Evolutionary conservation across 2,113 vertebrate species (phyloP), one percentile per base, ranked within the genome.

Genomic region (Sinocyclocheilus rhinocerous): DNA sequence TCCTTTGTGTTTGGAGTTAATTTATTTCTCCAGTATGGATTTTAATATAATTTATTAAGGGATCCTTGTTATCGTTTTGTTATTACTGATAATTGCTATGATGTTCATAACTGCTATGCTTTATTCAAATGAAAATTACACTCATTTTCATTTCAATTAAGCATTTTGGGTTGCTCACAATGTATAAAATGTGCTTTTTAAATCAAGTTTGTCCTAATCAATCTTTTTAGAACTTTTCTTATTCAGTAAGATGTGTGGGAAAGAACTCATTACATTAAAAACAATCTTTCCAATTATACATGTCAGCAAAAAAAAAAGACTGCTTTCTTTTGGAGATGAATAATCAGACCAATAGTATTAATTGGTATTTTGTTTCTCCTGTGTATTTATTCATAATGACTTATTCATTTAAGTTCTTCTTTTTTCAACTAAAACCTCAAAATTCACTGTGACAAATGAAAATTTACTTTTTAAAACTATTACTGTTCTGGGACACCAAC

Each of bases 231-330:
- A 52, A 1, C 13, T 15, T 52, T 15, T 52, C 13, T 52, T 52
- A 4, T n/a, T 70, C 63, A n/a, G 26, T 70, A 83, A 33, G 18
- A 13, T 75, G 52, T 73, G 67, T 57, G 69, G 18, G 81, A 42
- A 52, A 45, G 45, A 67, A 8, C 50, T 6, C 15, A 24, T 39
- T 69, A 69, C 24, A 70, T 39, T 33, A 42, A 82, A 50, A 67
- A 20, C 24, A 24, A 63, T 1, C 59, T 24, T 33, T 36, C 24
- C 1, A 33, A 13, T 50, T 33, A 13, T 82, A 26, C 6, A 26
- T 10, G 1, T 42, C 29, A 33, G 29, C 29, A 33, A 33, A 33
- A 33, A 33, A 33, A 75, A 45, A 70, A 45, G 42, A 45, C 7
- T 36, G 2, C 26, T 45, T 13, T 76, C 13, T 26, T 8, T 52